Conservation (phyloP, 2,113 vertebrate genomes). For the Pteropus alecto region DNA sequence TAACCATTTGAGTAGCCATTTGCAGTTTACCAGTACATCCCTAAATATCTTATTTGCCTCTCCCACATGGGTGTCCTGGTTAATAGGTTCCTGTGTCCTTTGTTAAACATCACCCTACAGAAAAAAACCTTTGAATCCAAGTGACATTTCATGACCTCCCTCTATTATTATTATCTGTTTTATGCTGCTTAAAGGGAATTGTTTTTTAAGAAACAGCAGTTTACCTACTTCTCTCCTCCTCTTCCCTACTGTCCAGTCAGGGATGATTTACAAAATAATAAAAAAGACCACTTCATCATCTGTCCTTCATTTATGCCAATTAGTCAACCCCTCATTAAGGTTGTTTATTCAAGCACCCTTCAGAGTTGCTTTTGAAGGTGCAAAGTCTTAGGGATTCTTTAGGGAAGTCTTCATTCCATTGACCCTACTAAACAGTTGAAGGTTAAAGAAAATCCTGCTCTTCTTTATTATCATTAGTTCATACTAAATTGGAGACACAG, state of each 20-base stretch:
- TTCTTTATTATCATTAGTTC: not conserved
- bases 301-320: not conserved
- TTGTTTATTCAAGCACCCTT: not conserved
- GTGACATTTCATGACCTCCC: not conserved
- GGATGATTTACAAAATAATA: not conserved
- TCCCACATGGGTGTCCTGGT: not conserved
- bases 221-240: not conserved
- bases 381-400: not conserved
- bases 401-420: not conserved
- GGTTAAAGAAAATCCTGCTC: not conserved
- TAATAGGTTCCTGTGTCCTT: not conserved
- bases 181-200: not conserved
- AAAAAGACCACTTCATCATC: not conserved
- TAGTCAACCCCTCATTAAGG: not conserved
- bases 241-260: not conserved
- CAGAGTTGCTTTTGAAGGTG: not conserved
- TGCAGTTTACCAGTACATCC: not conserved
- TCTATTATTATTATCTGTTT: not conserved
- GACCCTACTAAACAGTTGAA: not conserved
- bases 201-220: not conserved
- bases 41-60: not conserved
- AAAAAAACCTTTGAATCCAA: not conserved
- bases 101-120: not conserved
- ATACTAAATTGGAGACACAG: not conserved
- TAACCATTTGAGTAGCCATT: not conserved